A percentile compares a stretch with the other conserved stretches of the same genome.
Evolutionary conservation across 2,888 invertebrate species (phyloP).

Genomic region (Dastarcus helophoroides): DNA sequence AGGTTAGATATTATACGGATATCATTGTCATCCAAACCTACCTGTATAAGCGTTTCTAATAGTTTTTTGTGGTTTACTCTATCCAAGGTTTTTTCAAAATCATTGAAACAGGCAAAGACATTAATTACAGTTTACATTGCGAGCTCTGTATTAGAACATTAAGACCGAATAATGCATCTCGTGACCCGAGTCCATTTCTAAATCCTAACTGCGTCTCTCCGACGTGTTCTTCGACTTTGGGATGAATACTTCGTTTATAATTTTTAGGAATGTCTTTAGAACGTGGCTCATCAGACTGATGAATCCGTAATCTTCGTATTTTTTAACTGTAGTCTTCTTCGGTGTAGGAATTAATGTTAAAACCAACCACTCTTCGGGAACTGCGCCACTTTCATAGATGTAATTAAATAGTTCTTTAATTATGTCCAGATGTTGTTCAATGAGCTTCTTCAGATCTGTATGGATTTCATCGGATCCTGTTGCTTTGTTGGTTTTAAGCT

Average conservation of each 20-base stretch:
- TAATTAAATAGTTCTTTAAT: slow-evolving; percentile 1
- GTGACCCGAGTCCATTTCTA: not conserved
- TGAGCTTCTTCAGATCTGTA: slow-evolving; percentile 2
- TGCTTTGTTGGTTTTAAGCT: not conserved
- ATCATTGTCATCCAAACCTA: not conserved
- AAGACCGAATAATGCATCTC: slow-evolving; percentile 3
- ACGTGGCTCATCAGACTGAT: slow-evolving; percentile 4
- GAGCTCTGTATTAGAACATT: slow-evolving; percentile 4
- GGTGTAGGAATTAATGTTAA: slow-evolving; percentile 1
- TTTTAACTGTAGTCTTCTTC: not conserved
- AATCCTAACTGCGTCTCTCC: not conserved
- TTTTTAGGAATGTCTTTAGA: slow-evolving; percentile 1
- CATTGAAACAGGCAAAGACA: slow-evolving; percentile 5
- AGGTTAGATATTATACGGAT: not conserved
- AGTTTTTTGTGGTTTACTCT: not conserved
- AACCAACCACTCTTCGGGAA: slow-evolving; percentile 4
- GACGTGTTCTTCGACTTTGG: not conserved
- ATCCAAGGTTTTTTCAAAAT: slow-evolving; percentile 3
- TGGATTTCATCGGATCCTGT: not conserved
- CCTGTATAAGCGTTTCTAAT: not conserved
- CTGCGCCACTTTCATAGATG: slow-evolving; percentile 1
- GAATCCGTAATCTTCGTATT: slow-evolving; percentile 3
- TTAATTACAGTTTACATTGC: slow-evolving; percentile 4
- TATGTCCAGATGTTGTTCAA: not conserved
- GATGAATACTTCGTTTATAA: slow-evolving; percentile 1